A percentile compares a stretch with the other conserved stretches of the same genome.
Evolutionary conservation across 2,797 vertebrate genomes (phyloP).

Genomic region (Schizopygopsis malacanthus): DNA sequence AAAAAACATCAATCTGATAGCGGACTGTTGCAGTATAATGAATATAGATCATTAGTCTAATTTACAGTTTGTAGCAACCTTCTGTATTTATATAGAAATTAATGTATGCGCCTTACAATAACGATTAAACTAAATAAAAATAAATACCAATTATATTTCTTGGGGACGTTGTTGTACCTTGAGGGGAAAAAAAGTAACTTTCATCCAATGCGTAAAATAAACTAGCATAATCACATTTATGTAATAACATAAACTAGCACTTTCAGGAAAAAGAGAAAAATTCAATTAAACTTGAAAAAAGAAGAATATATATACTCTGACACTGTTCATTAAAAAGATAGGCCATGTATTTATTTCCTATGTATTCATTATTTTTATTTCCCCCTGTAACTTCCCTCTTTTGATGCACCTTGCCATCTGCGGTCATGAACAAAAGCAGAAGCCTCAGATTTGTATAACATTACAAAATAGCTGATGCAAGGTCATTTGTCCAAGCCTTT

Average conservation of each 20-base stretch:
- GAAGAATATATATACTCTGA: not conserved
- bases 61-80: not conserved
- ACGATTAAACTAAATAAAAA: too few species aligned
- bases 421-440: slow-evolving; percentile 29
- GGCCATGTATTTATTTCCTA: slow-evolving; percentile 42
- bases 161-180: too few species aligned
- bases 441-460: slow-evolving; percentile 56
- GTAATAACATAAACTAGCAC: too few species aligned
- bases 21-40: too few species aligned
- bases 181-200: too few species aligned
- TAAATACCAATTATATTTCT: too few species aligned
- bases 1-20: not conserved
- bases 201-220: too few species aligned
- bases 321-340: not conserved
- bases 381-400: not conserved
- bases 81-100: not conserved
- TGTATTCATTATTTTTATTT: not conserved
- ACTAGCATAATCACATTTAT: too few species aligned
- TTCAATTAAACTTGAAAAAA: not conserved
- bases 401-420: slow-evolving; percentile 39
- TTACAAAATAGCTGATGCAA: slow-evolving; percentile 48
- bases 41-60: not conserved
- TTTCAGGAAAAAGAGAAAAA: too few species aligned
- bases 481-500: slow-evolving; percentile 46
- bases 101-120: not conserved